Evolutionary conservation across 2,797 vertebrate species (phyloP), one percentile per base, ranked within the genome.

Genomic region (Remorina albescens): DNA sequence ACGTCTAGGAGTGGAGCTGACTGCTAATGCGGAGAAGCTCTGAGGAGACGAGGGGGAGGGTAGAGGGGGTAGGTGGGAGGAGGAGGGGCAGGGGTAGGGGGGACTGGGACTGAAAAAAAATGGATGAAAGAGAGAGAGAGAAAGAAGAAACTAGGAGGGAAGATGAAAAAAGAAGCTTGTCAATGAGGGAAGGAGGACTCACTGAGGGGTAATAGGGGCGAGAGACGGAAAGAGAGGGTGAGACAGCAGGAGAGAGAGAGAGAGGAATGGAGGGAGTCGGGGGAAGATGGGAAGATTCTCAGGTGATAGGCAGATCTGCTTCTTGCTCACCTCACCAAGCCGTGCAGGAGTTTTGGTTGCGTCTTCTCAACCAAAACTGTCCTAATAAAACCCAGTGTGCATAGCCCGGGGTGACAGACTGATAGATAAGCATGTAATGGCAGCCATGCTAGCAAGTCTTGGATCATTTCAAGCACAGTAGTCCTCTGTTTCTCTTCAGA

Each of bases 1-100:
- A 90, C 80, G 80, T 81, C 82, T 76, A 85, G 86, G 86, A 93
- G 87, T 89, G 89, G 91, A 90, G 91, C 91, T 92, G 93, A 94
- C 92, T 94, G 92, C 90, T 94, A 94, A 94, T 95, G 91, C 84
- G 85, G 78, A 87, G 76, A 84, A 90, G 89, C 89, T 88, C 87
- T 70, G 83, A 86, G 78, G 78, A 87, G 87, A 74, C 36, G 74
- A 61, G 71, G 80, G 73, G 68, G 78, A 23, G 73, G 59, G 19
- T 32, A 37, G 25, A 53, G 21, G 28, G 5, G 50, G n/a, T n/a
- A n/a, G n/a, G n/a, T n/a, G n/a, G n/a, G n/a, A n/a, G n/a, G 58
- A 5, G 55, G 72, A 7, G 44, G 30, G 5, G 54, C 2, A 15
- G n/a, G 55, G 49, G 59, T 39, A 53, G 62, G n/a, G n/a, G 65